Conservation (phyloP, 2,797 vertebrate species). For the Pseudopleuronectes americanus region DNA sequence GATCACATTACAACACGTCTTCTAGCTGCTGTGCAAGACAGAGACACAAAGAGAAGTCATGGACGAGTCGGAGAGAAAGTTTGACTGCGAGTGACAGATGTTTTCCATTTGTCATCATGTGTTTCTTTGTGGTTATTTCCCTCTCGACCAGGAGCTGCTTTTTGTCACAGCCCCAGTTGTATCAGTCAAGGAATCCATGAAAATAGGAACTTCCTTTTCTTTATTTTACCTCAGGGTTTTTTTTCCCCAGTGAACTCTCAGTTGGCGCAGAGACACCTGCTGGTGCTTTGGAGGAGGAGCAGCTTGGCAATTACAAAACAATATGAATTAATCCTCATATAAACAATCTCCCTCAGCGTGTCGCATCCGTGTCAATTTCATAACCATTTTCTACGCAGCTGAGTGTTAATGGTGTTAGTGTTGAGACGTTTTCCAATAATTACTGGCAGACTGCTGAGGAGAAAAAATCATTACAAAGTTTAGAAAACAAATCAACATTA, state of each 20-base stretch:
- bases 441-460: conserved; percentile 32
- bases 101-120: conserved; percentile 15
- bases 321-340: conserved; percentile 5
- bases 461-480: conserved; percentile 31
- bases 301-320: conserved; percentile 16
- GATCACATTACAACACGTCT: conserved; percentile 24
- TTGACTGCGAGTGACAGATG: conserved; percentile 8
- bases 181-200: conserved; percentile 8
- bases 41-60: conserved; percentile 10
- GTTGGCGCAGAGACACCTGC: conserved; percentile 47
- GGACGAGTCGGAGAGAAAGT: conserved; percentile 8
- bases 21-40: conserved; percentile 22
- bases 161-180: conserved; percentile 29
- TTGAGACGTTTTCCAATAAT: conserved; percentile 66
- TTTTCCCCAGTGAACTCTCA: conserved; percentile 1
- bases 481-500: conserved; percentile 22
- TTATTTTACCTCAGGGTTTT: conserved; percentile 9
- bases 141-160: not conserved
- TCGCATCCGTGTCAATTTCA: not conserved
- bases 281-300: conserved; percentile 57
- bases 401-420: conserved; percentile 63
- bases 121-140: conserved; percentile 26
- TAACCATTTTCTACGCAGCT: conserved; percentile 8
- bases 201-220: not conserved
- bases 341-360: conserved; percentile 16